Base-by-base conservation (phyloP, 2,797 vertebrate genomes). In the Eleutherodactylus coqui region DNA sequence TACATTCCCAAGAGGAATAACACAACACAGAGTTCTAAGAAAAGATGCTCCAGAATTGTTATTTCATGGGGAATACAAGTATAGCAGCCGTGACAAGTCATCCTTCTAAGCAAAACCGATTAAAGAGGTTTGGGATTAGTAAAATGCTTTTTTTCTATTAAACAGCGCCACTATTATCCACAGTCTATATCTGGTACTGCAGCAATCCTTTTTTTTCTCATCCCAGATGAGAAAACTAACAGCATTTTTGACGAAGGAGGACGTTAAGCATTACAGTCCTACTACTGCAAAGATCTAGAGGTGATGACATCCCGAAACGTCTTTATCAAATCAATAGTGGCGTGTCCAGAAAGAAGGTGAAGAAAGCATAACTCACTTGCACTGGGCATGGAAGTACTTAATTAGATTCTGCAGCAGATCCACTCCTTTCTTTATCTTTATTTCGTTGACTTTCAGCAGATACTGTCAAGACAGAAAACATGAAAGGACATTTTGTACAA, bases 351-450 rank as follows among this genome's bases (percentile, higher is more conserved):
- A 51, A 21, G 4, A 49, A 69, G 27, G 43, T 29, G 38, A 14
- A 53, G n/a, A 53, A 70, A 83, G 58, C 43, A 58, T 34, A 85
- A 93, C 97, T 94, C 96, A 99, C 98, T 99, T 99, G 98, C 98
- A 99, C 88, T 99, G 98, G 75, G 98, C 98, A 1, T 99, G 98
- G 91, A 98, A 99, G 91, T 99, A 99, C 88, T 99, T 99, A 93
- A 99, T 99, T 91, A 99, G 94, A 90, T 99, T 99, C 93, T 99
- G 98, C 90, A 99, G 96, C 86, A 99, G 94, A 90, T 99, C 98
- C 88, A 99, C 98, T 69, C 98, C 98, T 90, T 99, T 99, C 91
- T 99, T 99, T 90, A 99, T 97, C 93, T 99, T 99, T 92, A 99
- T 99, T 94, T 99, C 98, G 60, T 99, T 99, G 90, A 99, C 98